Evolutionary conservation across 64 coral and sea anemone genomes (phyloP), one percentile per base, ranked within the genome.

Genomic region (Montipora efflorescens): DNA sequence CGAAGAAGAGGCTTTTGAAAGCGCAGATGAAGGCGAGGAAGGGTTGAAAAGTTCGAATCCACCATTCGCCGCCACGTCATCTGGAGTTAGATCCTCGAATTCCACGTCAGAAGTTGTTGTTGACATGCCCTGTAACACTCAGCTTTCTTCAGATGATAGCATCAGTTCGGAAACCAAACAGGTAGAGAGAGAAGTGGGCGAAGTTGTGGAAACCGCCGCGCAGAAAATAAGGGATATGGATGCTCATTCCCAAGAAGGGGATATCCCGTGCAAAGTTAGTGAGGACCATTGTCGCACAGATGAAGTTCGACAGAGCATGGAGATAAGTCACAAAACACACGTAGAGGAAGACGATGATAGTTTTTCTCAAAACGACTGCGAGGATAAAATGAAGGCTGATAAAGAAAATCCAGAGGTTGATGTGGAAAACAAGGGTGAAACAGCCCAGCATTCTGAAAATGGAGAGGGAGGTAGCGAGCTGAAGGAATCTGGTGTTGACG

Each of bases 11-110:
- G 94, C 95, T 83, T 98, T 98, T 78, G 97, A 98, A 89, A 98
- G 97, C 69, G 97, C 97, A 7, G 97, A 98, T 80, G 97, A 98
- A 89, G 97, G 97, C 46, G 97, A 98, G 75, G 94, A 96, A 53
- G 91, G 84, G 10, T 3, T 80, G 8, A 28, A 90, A 13, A 19
- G 14, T 47, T 13, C 20, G 16, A 91, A 25, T 20, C 59, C 58
- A 83, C 76, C 91, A 88, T 95, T 36, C 36, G 36, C 68, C 22
- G 95, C 96, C 96, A 98, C 96, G 96, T 95, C 96, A 95, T 69
- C 93, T 49, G 95, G 77, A 62, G 46, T 9, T 87, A 82, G 80
- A 87, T 82, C 50, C 21, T 21, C 85, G 87, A 47, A 87, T 92
- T 98, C 93, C 96, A 98, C 96, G 93, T 95, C 78, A 47, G 55